A percentile compares a stretch with the other conserved stretches of the same genome.
Conservation (phyloP, 1,140 invertebrate species). For the Muscidifurax raptorellus region DNA sequence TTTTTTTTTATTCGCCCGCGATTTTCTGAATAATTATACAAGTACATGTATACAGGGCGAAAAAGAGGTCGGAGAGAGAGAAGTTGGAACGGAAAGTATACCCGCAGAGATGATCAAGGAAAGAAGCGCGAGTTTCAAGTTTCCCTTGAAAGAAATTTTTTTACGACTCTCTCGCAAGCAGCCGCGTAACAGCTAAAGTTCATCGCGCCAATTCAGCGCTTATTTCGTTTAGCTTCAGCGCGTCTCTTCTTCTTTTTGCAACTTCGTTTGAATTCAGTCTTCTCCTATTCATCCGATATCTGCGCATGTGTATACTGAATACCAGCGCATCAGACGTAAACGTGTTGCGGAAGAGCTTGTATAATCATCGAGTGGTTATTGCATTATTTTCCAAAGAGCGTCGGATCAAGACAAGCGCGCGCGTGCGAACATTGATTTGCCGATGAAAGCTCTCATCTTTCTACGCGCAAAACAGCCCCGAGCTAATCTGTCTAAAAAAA, state of each 20-base stretch:
- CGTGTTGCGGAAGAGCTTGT: too few species aligned
- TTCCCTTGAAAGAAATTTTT: conserved; percentile 14
- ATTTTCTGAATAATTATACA: too few species aligned
- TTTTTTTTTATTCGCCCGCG: too few species aligned
- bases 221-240: neutral
- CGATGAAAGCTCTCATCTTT: too few species aligned
- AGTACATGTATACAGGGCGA: neutral
- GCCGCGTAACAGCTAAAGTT: conserved; percentile 6
- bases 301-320: neutral
- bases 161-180: too few species aligned
- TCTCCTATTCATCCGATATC: neutral
- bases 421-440: too few species aligned
- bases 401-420: too few species aligned
- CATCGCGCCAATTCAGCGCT: conserved; percentile 25
- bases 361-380: too few species aligned
- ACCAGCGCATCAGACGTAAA: too few species aligned
- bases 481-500: too few species aligned
- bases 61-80: neutral
- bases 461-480: too few species aligned
- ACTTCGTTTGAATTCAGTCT: conserved; percentile 25
- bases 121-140: neutral
- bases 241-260: neutral
- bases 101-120: neutral
- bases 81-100: neutral
- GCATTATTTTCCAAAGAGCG: too few species aligned